These are phyloP conservation scores for Festucalex cinctus DNA, from an alignment of 2,113 vertebrate species.

Conservation along the genomic window DNA sequence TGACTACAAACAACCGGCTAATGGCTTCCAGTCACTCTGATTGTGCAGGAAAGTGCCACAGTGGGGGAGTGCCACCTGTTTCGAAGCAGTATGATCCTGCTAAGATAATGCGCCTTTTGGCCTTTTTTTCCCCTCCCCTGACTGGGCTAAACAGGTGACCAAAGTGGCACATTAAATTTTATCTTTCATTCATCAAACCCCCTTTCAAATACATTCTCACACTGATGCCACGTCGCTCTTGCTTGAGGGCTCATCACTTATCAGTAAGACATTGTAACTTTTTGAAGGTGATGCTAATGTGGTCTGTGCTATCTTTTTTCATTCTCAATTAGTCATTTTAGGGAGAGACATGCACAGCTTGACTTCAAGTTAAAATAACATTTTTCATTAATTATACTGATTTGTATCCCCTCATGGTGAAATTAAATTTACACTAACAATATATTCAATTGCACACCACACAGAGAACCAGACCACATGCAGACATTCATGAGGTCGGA, in stretches of 20 bases:
- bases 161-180: background rate
- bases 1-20: conserved; percentile 20
- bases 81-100: background rate
- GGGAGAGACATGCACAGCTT: background rate
- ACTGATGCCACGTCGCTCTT: background rate
- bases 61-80: background rate
- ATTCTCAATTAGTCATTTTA: background rate
- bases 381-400: background rate
- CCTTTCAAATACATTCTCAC: background rate
- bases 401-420: background rate
- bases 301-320: background rate
- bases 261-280: background rate
- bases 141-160: background rate
- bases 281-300: background rate
- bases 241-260: background rate
- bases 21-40: conserved; percentile 22
- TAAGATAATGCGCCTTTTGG: background rate
- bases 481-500: too few relatives aligned
- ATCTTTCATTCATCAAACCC: background rate
- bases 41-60: conserved; percentile 10
- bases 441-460: too few relatives aligned
- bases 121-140: background rate
- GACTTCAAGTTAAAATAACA: background rate
- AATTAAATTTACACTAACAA: background rate
- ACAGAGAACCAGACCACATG: too few relatives aligned